These are phyloP conservation scores for Argya squamiceps DNA, from an alignment of 2,797 vertebrate species.

Conservation along the genomic window DNA sequence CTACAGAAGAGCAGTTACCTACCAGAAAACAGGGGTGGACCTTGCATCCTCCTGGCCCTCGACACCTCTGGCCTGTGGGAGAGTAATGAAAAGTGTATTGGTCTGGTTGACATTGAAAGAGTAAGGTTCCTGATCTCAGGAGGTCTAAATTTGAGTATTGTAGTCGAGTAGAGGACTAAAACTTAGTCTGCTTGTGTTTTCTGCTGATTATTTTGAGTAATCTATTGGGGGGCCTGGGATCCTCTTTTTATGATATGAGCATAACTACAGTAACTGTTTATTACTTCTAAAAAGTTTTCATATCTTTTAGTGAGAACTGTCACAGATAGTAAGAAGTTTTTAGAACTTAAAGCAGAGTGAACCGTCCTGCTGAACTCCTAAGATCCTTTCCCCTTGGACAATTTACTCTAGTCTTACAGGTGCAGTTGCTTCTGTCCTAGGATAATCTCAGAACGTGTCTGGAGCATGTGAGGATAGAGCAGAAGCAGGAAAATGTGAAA, in stretches of 20 bases:
- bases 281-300: neutral
- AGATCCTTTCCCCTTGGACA: neutral
- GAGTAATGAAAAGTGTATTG: neutral
- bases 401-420: neutral
- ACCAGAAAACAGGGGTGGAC: neutral
- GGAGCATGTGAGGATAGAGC: neutral
- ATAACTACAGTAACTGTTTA: neutral
- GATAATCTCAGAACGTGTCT: neutral
- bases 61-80: neutral
- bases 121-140: neutral
- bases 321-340: neutral
- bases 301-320: neutral
- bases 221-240: neutral
- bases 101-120: neutral
- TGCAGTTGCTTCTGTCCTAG: neutral
- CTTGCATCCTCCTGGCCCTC: neutral
- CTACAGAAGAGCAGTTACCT: neutral
- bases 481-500: neutral
- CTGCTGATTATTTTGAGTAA: neutral
- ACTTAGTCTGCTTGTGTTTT: neutral
- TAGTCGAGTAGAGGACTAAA: neutral
- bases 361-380: neutral
- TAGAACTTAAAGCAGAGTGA: neutral
- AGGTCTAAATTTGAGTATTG: neutral
- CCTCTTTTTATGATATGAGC: neutral